Evolutionary conservation across 35 echinoderm and acorn worm species (phyloP).

Genomic region (Heliocidaris erythrogramma): DNA sequence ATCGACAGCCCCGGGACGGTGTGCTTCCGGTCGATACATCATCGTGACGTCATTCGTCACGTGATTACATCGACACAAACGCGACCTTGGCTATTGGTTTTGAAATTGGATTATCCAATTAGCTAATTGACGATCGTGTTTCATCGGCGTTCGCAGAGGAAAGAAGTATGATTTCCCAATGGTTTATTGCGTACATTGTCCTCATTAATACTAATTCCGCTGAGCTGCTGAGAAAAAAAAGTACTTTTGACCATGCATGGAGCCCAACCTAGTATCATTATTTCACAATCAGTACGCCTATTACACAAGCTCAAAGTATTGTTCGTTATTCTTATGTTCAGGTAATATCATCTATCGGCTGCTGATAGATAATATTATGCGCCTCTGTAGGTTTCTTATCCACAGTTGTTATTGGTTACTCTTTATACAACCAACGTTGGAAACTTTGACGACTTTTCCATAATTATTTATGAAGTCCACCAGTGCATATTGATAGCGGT

Average conservation of each 20-base stretch:
- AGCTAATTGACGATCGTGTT: constrained; percentile 20
- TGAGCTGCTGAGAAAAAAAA: neutral
- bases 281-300: too few species aligned
- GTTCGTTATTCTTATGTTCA: neutral
- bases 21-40: constrained; percentile 36
- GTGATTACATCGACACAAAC: constrained; percentile 31
- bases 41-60: constrained; percentile 39
- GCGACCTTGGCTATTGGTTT: constrained; percentile 19
- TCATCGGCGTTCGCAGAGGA: neutral
- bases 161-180: constrained; percentile 4
- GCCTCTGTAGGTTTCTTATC: too few species aligned
- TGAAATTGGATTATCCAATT: constrained; percentile 35
- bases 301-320: neutral
- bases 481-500: too few species aligned
- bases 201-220: neutral
- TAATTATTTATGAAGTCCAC: too few species aligned
- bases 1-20: neutral
- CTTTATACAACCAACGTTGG: too few species aligned
- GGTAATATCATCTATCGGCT: neutral
- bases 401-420: too few species aligned
- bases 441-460: too few species aligned
- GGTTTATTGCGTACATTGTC: neutral
- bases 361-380: too few species aligned
- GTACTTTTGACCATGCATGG: neutral
- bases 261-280: too few species aligned